Conservation (phyloP, 2,888 invertebrate genomes). For the Nomada lathburiana region DNA sequence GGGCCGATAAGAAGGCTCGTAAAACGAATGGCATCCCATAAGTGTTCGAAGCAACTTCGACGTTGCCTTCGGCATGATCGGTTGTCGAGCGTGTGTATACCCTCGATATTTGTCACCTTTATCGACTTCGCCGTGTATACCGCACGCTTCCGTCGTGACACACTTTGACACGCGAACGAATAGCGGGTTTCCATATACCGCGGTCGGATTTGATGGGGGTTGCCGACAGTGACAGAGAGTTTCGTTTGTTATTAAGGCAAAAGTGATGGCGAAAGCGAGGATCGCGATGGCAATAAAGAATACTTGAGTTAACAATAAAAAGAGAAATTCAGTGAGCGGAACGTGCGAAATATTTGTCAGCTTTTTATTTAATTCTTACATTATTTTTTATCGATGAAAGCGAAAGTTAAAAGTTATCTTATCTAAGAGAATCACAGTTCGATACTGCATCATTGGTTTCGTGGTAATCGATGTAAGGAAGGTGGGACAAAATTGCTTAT, state of each 20-base stretch:
- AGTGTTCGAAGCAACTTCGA: conserved; percentile 72
- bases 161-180: conserved; percentile 61
- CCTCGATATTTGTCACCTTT: conserved; percentile 78
- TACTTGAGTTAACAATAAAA: no score
- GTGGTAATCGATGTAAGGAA: no score
- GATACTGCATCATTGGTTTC: no score
- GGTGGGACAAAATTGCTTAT: no score
- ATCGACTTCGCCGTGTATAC: conserved; percentile 70
- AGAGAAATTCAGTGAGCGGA: no score
- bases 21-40: conserved; percentile 77
- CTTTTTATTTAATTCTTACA: no score
- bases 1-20: conserved; percentile 80
- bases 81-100: conserved; percentile 60
- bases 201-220: not conserved
- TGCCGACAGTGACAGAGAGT: not conserved
- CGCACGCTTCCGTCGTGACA: conserved; percentile 64
- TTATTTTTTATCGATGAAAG: no score
- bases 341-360: no score
- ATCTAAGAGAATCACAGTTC: no score
- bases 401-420: no score
- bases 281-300: no score
- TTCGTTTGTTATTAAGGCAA: not conserved
- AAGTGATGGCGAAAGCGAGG: no score
- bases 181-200: conserved; percentile 19
- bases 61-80: conserved; percentile 56